Conservation (phyloP, 2,113 vertebrate species). For the Probosciger aterrimus region DNA sequence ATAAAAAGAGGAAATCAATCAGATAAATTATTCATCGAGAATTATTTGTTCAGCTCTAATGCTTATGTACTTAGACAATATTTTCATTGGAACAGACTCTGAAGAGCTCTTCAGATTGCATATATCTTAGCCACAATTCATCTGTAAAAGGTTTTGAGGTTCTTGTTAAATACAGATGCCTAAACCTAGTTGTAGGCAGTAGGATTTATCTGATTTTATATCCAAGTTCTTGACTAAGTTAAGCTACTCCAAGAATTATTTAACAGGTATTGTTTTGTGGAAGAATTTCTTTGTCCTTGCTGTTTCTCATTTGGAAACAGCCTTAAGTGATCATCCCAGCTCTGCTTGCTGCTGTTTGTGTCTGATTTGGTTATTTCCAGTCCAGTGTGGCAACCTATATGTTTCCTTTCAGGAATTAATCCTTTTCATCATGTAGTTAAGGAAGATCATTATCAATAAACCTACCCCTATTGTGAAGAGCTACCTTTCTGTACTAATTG, state of each 20-base stretch:
- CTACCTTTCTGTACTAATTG: not conserved
- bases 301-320: not conserved
- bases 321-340: not conserved
- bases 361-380: not conserved
- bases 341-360: not conserved
- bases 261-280: not conserved
- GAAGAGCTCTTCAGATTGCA: slow-evolving; percentile 66
- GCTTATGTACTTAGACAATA: slow-evolving; percentile 70
- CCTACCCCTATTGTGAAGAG: not conserved
- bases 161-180: slow-evolving; percentile 50
- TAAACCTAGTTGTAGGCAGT: not conserved
- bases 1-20: slow-evolving; percentile 67
- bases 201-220: slow-evolving; percentile 14
- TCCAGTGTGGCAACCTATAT: not conserved
- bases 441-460: not conserved
- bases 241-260: not conserved
- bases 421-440: not conserved
- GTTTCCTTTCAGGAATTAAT: not conserved
- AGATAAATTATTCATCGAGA: slow-evolving; percentile 68
- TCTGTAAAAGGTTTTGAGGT: slow-evolving; percentile 31
- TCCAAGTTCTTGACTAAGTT: slow-evolving; percentile 11
- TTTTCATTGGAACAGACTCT: slow-evolving; percentile 68
- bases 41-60: slow-evolving; percentile 71
- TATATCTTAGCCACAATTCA: slow-evolving; percentile 45
- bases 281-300: not conserved